Evolutionary conservation across 2,888 invertebrate species (phyloP).

Genomic region (Tetrapedia diversipes): DNA sequence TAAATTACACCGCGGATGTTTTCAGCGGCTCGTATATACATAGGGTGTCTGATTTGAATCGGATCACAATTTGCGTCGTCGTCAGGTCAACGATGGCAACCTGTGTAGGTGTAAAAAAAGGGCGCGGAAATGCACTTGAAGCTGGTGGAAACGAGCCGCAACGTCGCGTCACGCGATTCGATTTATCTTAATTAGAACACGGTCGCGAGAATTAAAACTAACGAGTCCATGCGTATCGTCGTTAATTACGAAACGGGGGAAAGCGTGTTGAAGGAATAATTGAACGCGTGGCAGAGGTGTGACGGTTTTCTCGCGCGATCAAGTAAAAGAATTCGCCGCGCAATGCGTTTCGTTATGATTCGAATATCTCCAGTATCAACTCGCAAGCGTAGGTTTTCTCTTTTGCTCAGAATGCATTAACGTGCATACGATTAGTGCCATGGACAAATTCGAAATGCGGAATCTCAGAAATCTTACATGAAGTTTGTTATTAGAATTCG

Average conservation of each 20-base stretch:
- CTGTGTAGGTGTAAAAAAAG: not conserved
- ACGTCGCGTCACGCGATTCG: conserved; percentile 9
- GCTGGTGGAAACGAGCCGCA: conserved; percentile 6
- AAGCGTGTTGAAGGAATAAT: conserved; percentile 1
- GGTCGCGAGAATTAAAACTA: conserved; percentile 23
- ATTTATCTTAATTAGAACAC: conserved; percentile 39
- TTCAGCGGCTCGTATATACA: too few relatives aligned
- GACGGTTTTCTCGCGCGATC: not conserved
- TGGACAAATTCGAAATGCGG: too few relatives aligned
- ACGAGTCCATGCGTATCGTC: conserved; percentile 16
- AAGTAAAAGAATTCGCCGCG: conserved; percentile 20
- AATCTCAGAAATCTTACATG: not conserved
- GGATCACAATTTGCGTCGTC: not conserved
- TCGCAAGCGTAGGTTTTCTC: not conserved
- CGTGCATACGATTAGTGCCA: not conserved
- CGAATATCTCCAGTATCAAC: not conserved
- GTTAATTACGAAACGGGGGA: conserved; percentile 17
- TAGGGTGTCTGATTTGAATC: not conserved
- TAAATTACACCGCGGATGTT: too few relatives aligned
- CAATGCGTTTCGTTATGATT: conserved; percentile 1
- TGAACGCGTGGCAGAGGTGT: conserved; percentile 7
- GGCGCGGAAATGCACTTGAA: conserved; percentile 1
- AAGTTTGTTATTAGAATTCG: too few relatives aligned
- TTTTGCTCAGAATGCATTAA: not conserved
- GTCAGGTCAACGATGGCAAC: not conserved